Evolutionary conservation across 1,140 invertebrate genomes (phyloP).

Genomic region (Drosophila seguyi): DNA sequence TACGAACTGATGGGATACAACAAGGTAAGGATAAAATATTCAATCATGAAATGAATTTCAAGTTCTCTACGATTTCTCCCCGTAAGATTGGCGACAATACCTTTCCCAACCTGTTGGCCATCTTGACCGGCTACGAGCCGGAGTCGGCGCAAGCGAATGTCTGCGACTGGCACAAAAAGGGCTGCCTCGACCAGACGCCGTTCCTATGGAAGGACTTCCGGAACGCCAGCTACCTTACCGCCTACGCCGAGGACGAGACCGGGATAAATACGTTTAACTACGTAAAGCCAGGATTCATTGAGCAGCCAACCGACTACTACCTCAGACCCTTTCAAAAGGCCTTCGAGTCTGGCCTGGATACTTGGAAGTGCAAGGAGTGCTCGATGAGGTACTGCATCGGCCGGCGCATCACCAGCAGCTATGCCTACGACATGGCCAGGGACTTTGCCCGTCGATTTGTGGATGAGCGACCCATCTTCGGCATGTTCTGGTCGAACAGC

Average conservation of each 20-base stretch:
- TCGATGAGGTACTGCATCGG: conserved; percentile 86
- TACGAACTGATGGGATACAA: conserved; percentile 73
- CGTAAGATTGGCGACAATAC: conserved; percentile 90
- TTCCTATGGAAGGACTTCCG: conserved; percentile 92
- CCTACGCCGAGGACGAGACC: conserved; percentile 91
- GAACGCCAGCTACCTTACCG: conserved; percentile 90
- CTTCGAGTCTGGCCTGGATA: conserved; percentile 82
- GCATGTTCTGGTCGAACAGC: conserved; percentile 92
- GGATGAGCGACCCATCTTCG: conserved; percentile 87
- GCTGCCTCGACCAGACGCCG: conserved; percentile 88
- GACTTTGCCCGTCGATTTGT: conserved; percentile 86
- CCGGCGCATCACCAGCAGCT: conserved; percentile 86
- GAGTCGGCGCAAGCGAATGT: conserved; percentile 81
- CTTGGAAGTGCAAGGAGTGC: conserved; percentile 44
- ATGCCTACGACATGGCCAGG: conserved; percentile 86
- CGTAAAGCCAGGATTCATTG: conserved; percentile 90
- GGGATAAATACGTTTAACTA: conserved; percentile 93
- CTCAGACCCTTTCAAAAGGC: conserved; percentile 90
- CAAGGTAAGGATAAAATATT: conserved; percentile 42
- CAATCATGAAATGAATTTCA: not conserved
- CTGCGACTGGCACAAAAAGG: conserved; percentile 86
- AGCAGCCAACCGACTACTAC: conserved; percentile 94
- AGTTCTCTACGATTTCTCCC: not conserved
- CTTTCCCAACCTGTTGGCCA: conserved; percentile 92
- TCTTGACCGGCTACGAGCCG: conserved; percentile 88